Evolutionary conservation across 2,797 vertebrate genomes (phyloP).

Genomic region (Nyctibius grandis): DNA sequence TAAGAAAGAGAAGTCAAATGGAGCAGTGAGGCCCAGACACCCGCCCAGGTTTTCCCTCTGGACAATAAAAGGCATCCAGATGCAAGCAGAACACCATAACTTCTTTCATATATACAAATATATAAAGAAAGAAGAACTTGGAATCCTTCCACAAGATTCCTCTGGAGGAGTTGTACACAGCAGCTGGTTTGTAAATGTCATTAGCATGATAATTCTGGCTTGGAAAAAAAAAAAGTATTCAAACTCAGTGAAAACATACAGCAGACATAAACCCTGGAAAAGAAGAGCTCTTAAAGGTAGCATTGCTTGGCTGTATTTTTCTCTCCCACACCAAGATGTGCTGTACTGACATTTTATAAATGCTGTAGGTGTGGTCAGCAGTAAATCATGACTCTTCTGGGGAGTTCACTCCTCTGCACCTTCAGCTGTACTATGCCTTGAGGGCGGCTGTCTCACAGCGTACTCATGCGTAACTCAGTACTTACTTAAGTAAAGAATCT

Average conservation of each 20-base stretch:
- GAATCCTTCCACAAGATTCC: conserved; percentile 19
- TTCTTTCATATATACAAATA: not conserved
- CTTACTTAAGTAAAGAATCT: not conserved
- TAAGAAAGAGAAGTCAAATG: not conserved
- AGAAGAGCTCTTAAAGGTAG: not conserved
- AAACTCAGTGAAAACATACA: not conserved
- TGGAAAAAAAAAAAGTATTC: not conserved
- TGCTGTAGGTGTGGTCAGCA: conserved; percentile 27
- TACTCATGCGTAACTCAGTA: not conserved
- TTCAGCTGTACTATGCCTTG: not conserved
- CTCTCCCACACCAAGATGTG: conserved; percentile 13
- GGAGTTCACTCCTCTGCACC: conserved; percentile 4
- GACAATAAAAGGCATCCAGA: not conserved
- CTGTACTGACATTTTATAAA: conserved; percentile 18
- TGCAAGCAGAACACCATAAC: not conserved
- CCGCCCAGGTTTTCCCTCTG: not conserved
- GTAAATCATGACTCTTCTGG: conserved; percentile 31
- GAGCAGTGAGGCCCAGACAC: not conserved
- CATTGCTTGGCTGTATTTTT: not conserved
- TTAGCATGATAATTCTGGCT: not conserved
- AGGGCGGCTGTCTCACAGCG: not conserved
- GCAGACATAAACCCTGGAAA: not conserved
- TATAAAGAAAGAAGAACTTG: not conserved
- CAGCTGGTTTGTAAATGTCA: not conserved
- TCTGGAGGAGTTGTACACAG: not conserved